These are phyloP conservation scores for Euplexia lucipara DNA, from an alignment of 2,888 invertebrate species.

Conservation along the genomic window DNA sequence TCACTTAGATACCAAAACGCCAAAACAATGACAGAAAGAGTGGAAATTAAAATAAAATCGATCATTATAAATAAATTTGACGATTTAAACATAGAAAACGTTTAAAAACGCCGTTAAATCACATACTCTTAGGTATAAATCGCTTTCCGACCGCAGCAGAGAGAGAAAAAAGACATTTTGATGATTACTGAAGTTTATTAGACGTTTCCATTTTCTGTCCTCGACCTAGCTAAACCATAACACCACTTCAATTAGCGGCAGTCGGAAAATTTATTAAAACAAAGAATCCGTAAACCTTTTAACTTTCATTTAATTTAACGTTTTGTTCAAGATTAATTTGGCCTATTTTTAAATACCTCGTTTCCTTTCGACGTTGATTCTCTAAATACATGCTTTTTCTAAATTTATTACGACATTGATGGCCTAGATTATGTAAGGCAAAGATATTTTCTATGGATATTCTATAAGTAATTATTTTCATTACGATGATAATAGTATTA, in stretches of 20 bases:
- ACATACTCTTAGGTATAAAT: too few relatives aligned
- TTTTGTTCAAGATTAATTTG: conserved; percentile 39
- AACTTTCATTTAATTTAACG: conserved; percentile 29
- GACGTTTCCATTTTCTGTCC: conserved; percentile 39
- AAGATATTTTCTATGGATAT: too few relatives aligned
- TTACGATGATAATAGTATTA: conserved; percentile 17
- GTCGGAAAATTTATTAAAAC: conserved; percentile 42
- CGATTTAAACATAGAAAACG: too few relatives aligned
- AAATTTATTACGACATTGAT: conserved; percentile 11
- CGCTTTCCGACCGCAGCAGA: too few relatives aligned
- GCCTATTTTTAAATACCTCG: conserved; percentile 39
- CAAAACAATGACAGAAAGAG: too few relatives aligned
- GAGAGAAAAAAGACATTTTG: too few relatives aligned
- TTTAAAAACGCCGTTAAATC: too few relatives aligned
- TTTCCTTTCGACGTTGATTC: conserved; percentile 18
- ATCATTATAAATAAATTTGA: too few relatives aligned
- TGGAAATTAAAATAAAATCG: too few relatives aligned
- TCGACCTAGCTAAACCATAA: conserved; percentile 18
- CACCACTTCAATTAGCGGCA: conserved; percentile 30
- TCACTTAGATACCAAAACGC: too few relatives aligned
- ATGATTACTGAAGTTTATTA: conserved; percentile 31
- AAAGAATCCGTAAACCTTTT: conserved; percentile 41
- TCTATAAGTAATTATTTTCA: conserved; percentile 28
- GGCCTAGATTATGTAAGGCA: conserved; percentile 14
- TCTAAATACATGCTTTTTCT: conserved; percentile 18